phyloP scores from a whole-genome alignment of 2,888 invertebrate genomes.

The Digitonthophagus gazella region DNA sequence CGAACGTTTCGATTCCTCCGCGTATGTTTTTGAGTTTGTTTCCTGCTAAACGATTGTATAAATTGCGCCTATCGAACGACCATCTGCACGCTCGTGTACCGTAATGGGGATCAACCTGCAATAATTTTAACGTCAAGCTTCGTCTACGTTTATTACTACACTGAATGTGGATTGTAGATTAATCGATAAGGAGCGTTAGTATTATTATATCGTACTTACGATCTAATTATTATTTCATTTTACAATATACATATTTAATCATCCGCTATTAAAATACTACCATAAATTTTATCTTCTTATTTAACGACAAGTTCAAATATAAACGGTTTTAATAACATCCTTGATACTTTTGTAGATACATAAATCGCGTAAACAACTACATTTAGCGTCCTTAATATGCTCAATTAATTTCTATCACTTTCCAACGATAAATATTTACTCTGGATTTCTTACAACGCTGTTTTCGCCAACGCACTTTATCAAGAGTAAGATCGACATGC shows the following conservation, averaged over 20 bases:
- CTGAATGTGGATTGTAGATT: background rate
- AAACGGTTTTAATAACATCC: background rate
- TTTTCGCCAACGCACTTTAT: background rate
- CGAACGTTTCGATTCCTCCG: conserved; percentile 6
- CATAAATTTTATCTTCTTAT: too few species aligned
- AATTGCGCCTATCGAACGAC: conserved; percentile 10
- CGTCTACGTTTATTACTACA: background rate
- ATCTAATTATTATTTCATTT: too few species aligned
- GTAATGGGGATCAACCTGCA: background rate
- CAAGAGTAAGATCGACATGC: background rate
- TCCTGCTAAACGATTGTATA: conserved; percentile 18
- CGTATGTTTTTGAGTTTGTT: conserved; percentile 16
- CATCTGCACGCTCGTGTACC: conserved; percentile 6
- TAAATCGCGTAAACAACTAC: background rate
- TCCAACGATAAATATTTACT: background rate
- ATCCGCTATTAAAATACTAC: too few species aligned
- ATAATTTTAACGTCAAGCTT: background rate
- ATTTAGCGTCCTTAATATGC: background rate
- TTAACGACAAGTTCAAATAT: too few species aligned
- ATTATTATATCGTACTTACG: background rate
- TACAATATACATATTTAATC: too few species aligned
- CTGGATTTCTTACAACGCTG: background rate
- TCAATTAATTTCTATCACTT: background rate
- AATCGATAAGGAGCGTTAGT: background rate
- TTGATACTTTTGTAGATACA: background rate